Evolutionary conservation across 2,888 invertebrate genomes (phyloP), one percentile per base, ranked within the genome.

Genomic region (Charanyca ferruginea): DNA sequence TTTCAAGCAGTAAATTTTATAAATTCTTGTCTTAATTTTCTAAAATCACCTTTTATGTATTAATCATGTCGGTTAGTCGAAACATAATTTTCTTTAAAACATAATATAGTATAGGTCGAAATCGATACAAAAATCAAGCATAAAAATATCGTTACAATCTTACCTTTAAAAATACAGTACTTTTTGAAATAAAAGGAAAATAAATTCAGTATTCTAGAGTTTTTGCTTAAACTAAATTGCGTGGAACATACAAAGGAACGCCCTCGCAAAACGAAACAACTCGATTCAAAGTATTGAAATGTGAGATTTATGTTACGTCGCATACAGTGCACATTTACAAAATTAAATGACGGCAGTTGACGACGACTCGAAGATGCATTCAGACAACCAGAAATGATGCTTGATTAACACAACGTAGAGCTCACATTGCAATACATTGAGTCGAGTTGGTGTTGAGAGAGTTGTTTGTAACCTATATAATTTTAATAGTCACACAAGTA

Each of bases 211-310:
- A 42, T 42, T 20, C 28, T 11, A 20, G 4, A 66, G 8, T 41
- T n/a, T 67, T 16, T 3, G n/a, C 16, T 32, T 67, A 42, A 41
- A 66, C 28, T 42, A 63, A 28, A 61, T 7, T 47, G 2, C 20
- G 38, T 38, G 38, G 16, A 9, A 18, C 23, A 13, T 13, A n/a
- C 13, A 18, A 22, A 22, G n/a, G 38, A 48, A 66, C 5, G 18
- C 18, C 11, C 1, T 32, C 16, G 9, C 28, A 23, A 8, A 69
- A 1, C 11, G n/a, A 38, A 58, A 13, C 25, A 45, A 55, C 2
- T 13, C 6, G 0, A 23, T 13, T n/a, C 23, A 11, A 32, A 61
- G 9, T 16, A 68, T 16, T 44, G 7, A 2, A 65, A 54, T 44
- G 6, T 63, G 16, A 28, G 5, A 38, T 48, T 48, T 32, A 66